phyloP scores from a whole-genome alignment of 64 coral and sea anemone genomes.

The Orbicella faveolata region DNA sequence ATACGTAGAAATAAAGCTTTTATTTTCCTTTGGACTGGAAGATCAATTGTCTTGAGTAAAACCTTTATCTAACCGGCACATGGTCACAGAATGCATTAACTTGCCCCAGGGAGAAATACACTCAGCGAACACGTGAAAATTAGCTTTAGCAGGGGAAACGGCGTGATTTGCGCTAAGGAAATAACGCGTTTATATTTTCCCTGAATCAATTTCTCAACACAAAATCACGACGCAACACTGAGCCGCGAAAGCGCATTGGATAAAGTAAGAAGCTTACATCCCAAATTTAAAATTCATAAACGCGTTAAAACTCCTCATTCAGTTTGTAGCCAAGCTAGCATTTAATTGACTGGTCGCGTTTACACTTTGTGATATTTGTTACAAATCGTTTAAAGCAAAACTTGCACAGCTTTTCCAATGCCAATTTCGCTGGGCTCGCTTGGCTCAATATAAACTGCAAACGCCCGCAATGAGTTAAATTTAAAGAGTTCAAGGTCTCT shows the following conservation, averaged over 20 bases:
- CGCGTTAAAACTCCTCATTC: background rate
- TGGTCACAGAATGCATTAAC: constrained; percentile 1
- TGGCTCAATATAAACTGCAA: background rate
- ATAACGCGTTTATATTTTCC: background rate
- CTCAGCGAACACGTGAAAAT: background rate
- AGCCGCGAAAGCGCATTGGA: background rate
- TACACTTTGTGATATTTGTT: no score
- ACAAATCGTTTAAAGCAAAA: no score
- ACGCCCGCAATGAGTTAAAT: background rate
- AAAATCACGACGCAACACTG: background rate
- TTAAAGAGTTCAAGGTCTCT: constrained; percentile 13
- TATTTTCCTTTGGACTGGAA: constrained; percentile 16
- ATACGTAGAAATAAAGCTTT: constrained; percentile 9
- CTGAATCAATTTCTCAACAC: background rate
- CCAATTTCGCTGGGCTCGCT: background rate
- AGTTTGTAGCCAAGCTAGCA: background rate
- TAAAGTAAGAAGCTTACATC: background rate
- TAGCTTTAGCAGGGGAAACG: background rate
- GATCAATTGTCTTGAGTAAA: background rate
- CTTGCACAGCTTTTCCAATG: background rate
- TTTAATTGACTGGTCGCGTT: background rate
- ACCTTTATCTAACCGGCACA: constrained; percentile 30
- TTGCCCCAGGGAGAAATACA: constrained; percentile 10
- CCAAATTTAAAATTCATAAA: no score
- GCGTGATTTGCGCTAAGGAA: background rate